phyloP scores from a whole-genome alignment of 1,140 invertebrate species.

The Gonioctena quinquepunctata region DNA sequence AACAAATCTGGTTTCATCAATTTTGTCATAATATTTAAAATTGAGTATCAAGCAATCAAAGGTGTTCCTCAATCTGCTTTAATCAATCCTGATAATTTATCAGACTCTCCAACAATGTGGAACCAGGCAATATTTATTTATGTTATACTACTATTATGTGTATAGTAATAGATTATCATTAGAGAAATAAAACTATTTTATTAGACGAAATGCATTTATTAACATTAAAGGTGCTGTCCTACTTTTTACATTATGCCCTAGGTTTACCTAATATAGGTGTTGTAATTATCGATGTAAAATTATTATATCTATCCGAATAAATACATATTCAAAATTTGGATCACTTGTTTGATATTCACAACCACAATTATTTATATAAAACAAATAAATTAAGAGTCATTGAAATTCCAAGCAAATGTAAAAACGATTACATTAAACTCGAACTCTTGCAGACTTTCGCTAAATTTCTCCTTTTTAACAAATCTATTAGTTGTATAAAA shows the following conservation, averaged over 20 bases:
- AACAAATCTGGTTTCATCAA: too few species aligned
- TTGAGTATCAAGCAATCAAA: too few species aligned
- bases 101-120: too few species aligned
- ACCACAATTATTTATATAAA: background rate
- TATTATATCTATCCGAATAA: background rate
- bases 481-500: background rate
- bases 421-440: background rate
- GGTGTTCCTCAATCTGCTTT: too few species aligned
- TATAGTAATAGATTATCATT: too few species aligned
- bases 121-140: too few species aligned
- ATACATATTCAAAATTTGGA: background rate
- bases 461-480: background rate
- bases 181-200: background rate
- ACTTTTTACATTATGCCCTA: background rate
- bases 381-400: background rate
- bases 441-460: background rate
- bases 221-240: background rate
- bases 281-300: background rate
- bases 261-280: conserved; percentile 6
- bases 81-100: too few species aligned
- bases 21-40: too few species aligned
- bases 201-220: background rate
- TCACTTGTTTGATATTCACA: background rate
- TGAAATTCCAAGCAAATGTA: background rate
- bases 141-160: too few species aligned